phyloP scores from a whole-genome alignment of 2,888 invertebrate genomes.

The Calliphora vomitoria region DNA sequence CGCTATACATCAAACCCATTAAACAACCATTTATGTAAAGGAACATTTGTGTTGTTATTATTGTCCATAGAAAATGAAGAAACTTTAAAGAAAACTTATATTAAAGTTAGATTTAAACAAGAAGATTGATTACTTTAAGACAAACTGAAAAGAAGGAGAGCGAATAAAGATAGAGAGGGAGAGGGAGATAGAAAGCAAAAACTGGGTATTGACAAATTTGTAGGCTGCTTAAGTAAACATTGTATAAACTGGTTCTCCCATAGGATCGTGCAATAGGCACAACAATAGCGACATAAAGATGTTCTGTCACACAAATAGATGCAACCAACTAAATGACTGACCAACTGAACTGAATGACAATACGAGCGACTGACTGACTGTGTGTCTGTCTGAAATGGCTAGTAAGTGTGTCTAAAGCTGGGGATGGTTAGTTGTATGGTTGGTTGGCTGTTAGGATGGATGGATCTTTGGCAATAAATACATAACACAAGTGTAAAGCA shows the following conservation, averaged over 20 bases:
- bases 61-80: conserved; percentile 15
- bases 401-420: background rate
- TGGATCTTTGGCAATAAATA: conserved; percentile 54
- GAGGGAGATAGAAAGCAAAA: conserved; percentile 28
- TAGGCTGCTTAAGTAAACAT: conserved; percentile 78
- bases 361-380: background rate
- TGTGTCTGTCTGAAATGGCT: background rate
- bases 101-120: conserved; percentile 47
- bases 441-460: background rate
- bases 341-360: background rate
- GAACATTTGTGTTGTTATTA: conserved; percentile 16
- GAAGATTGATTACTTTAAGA: conserved; percentile 69
- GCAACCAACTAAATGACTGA: background rate
- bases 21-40: conserved; percentile 49
- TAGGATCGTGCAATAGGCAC: conserved; percentile 21
- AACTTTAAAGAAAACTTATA: conserved; percentile 49
- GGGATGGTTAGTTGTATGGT: background rate
- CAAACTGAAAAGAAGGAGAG: background rate
- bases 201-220: conserved; percentile 82
- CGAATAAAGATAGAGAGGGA: background rate
- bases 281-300: conserved; percentile 54
- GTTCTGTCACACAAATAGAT: conserved; percentile 30
- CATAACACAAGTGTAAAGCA: conserved; percentile 73
- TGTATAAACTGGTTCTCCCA: conserved; percentile 56
- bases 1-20: conserved; percentile 10